Evolutionary conservation across 2,888 invertebrate genomes (phyloP).

Genomic region (Caenorhabditis panamensis): DNA sequence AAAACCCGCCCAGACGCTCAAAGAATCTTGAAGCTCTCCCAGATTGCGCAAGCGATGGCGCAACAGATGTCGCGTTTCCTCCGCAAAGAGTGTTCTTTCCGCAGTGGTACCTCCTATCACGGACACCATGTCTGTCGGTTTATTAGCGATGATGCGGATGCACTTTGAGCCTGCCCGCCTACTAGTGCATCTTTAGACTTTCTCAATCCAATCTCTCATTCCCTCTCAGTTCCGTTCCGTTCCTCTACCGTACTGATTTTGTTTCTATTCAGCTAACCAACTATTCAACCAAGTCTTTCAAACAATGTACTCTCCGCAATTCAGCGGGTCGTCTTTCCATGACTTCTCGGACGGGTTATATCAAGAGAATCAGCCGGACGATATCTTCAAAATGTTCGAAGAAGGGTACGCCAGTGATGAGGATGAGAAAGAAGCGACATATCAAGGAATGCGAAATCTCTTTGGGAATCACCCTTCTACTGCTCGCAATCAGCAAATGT

Average conservation of each 20-base stretch:
- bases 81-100: neutral
- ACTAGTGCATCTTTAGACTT: neutral
- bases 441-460: neutral
- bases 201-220: neutral
- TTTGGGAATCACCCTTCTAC: conserved; percentile 22
- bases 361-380: neutral
- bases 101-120: neutral
- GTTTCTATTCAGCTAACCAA: conserved; percentile 22
- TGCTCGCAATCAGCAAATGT: neutral
- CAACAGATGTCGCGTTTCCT: neutral
- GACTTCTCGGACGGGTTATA: conserved; percentile 35
- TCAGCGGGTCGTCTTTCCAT: conserved; percentile 18
- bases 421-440: conserved; percentile 12
- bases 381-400: neutral
- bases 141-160: too few species aligned
- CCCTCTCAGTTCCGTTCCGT: neutral
- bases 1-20: neutral
- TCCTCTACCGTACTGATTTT: neutral
- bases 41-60: neutral
- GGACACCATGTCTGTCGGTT: neutral
- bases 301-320: conserved; percentile 40
- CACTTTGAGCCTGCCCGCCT: too few species aligned
- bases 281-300: conserved; percentile 6
- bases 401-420: conserved; percentile 32
- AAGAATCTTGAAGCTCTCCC: neutral